Base-by-base conservation (phyloP, 2,113 vertebrate genomes). In the Pan paniscus region DNA sequence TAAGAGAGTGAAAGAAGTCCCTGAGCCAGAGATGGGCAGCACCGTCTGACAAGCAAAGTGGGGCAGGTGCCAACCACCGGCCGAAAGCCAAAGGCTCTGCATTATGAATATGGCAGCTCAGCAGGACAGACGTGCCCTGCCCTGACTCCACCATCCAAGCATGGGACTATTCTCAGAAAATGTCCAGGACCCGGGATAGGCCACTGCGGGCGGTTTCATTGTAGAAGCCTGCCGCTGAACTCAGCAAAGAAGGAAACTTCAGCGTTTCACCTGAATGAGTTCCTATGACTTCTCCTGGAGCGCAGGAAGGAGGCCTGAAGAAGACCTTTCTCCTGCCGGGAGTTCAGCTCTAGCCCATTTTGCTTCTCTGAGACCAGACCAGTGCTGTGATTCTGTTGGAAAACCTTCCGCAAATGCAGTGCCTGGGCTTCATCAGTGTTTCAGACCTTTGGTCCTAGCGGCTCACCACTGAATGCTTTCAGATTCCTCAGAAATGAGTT, bases 11-110 rank as follows among this genome's bases (percentile, higher is more conserved):
- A 32, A 59, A 50, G 35, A 38, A 5, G 17, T 9, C 16, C 13
- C 38, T 20, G 6, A 40, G 17, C 12, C 57, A 23, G 11, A 3
- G 3, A 22, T 1, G 18, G 3, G 0, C 17, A 38, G 48, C 11
- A 2, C 3, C 0, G 10, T 20, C 75, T 0, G 2, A 38, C 1
- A 30, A 7, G 12, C 22, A 20, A 9, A 5, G 30, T 0, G 3
- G 38, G 22, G 17, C 27, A 11, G 5, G 4, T 1, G 3, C 11
- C 11, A 3, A 11, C 3, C 18, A n/a, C 30, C 0, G 0, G 12
- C 35, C 2, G 0, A 20, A 23, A 75, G 16, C 64, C 8, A n/a
- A 61, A 59, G 43, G 4, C 6, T 72, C 27, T 35, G 50, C 38
- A 3, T 38, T 30, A 40, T 14, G 23, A 30, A 12, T 32, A 1